Conservation (phyloP, 2,113 vertebrate genomes). For the Etia nguti region DNA sequence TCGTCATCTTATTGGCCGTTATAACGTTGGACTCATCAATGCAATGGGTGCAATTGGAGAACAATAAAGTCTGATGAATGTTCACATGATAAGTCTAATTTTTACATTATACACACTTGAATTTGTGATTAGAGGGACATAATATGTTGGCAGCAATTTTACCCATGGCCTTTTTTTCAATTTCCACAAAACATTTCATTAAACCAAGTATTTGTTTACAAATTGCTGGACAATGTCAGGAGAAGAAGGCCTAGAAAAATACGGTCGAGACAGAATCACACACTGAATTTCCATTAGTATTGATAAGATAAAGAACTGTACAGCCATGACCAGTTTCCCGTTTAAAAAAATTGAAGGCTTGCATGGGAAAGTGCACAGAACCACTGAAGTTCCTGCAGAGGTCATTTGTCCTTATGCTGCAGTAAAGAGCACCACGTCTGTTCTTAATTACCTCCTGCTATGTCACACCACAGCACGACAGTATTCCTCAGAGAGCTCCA, state of each 20-base stretch:
- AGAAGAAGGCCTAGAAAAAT: not conserved
- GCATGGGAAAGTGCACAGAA: not conserved
- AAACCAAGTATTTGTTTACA: not conserved
- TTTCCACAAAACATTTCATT: not conserved
- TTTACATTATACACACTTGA: not conserved
- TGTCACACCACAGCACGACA: conserved; percentile 8
- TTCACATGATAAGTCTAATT: not conserved
- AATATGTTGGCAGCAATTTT: not conserved
- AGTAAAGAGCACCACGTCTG: not conserved
- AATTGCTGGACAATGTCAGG: not conserved
- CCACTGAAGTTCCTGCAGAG: not conserved
- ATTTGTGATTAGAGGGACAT: not conserved
- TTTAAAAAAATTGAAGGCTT: not conserved
- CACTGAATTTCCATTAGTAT: not conserved
- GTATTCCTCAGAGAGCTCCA: not conserved
- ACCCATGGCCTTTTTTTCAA: not conserved
- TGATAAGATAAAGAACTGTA: not conserved
- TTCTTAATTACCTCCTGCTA: conserved; percentile 13
- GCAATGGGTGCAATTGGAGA: not conserved
- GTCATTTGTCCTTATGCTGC: not conserved
- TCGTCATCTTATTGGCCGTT: not conserved
- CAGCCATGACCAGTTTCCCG: not conserved
- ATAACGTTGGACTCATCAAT: not conserved
- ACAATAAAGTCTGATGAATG: not conserved
- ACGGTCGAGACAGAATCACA: not conserved